Evolutionary conservation across 2,113 vertebrate species (phyloP), one percentile per base, ranked within the genome.

Genomic region (Erythrolamprus reginae): DNA sequence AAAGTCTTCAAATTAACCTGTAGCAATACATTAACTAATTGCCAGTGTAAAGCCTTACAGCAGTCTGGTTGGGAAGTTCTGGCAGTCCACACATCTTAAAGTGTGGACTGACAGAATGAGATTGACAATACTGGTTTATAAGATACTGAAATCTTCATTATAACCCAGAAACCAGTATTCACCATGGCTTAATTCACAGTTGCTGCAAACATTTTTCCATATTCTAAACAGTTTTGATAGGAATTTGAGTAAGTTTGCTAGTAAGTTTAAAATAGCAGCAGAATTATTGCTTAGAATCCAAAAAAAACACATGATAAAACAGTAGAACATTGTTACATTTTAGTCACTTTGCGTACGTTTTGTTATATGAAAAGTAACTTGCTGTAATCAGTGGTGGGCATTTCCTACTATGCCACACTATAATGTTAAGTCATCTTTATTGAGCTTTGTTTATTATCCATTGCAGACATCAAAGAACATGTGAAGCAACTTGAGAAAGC

Each of bases 401-500:
- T 50, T 48, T 51, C 52, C 58, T 23, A 6, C 24, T 24, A 24
- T 56, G 10, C 28, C 48, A 24, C 23, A 23, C 15, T 3, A 10
- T 45, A 84, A 48, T 9, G 24, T 5, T 77, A 33, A 48, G 15
- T 38, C 77, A 26, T 28, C 10, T 55, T 28, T 58, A 17, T 52
- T 65, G 8, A 86, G 8, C 4, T 82, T 3, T 0, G 53, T 3
- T 33, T 52, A 4, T 28, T 10, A 24, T 91, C 12, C 21, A 53
- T 53, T 13, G 0, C 95, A 99, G 99, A 99, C 65, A 99, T 99
- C 86, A 98, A 98, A 92, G 99, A 99, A 92, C 99, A 99, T 0
- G 98, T 99, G 95, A 99, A 98, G 95, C 99, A 99, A 97, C 98
- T 99, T 3, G 99, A 99, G 95, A 99, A 99, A 96, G 99, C 99